Percentiles rank a stretch among this genome's conserved stretches.
Evolutionary conservation across 1,140 invertebrate species (phyloP).

Genomic region (Aethina tumida): DNA sequence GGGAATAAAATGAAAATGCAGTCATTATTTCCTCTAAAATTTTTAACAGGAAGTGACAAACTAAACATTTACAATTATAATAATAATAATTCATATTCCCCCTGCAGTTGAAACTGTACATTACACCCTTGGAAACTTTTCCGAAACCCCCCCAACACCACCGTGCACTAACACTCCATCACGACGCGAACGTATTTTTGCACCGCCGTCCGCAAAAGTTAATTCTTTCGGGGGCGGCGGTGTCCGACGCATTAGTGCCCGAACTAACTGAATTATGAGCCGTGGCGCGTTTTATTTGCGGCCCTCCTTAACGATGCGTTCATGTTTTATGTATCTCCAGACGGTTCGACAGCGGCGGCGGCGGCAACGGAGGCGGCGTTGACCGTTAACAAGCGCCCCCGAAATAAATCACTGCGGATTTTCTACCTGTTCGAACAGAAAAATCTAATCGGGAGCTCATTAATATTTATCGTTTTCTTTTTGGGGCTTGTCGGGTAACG

Average conservation of each 20-base stretch:
- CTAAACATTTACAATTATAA: too few species aligned
- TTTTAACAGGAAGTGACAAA: too few species aligned
- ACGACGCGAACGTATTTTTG: not conserved
- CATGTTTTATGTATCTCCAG: conserved; percentile 20
- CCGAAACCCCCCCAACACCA: not conserved
- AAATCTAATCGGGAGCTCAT: conserved; percentile 7
- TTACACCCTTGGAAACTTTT: not conserved
- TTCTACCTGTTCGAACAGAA: conserved; percentile 10
- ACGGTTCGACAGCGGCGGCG: conserved; percentile 8
- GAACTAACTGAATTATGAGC: conserved; percentile 18
- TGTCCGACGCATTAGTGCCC: conserved; percentile 9
- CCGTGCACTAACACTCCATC: not conserved
- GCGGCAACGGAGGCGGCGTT: conserved; percentile 5
- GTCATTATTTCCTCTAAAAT: too few species aligned
- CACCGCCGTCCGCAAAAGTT: not conserved
- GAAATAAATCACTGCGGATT: conserved; percentile 7
- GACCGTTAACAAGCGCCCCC: conserved; percentile 16
- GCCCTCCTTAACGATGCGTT: conserved; percentile 19
- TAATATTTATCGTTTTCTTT: conserved; percentile 7
- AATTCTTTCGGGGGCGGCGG: conserved; percentile 2
- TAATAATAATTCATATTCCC: too few species aligned
- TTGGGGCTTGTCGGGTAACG: too few species aligned
- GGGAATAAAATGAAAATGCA: too few species aligned
- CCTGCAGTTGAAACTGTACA: too few species aligned
- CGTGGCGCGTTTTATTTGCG: conserved; percentile 17